phyloP scores from a whole-genome alignment of 2,797 vertebrate genomes.

The Sebastes matsubarae region DNA sequence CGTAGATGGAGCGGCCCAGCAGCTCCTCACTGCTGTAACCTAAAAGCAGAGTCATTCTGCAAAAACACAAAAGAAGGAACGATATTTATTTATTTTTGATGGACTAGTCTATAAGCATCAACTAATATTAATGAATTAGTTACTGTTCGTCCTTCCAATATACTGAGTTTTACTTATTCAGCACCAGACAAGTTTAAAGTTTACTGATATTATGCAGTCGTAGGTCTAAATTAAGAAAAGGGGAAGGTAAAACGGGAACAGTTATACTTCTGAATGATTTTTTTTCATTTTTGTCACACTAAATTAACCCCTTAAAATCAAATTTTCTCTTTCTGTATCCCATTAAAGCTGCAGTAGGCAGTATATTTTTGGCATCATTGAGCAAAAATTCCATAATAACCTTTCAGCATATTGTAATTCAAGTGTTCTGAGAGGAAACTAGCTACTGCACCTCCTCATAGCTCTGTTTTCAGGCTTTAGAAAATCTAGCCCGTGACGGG shows the following conservation, averaged over 20 bases:
- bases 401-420: no score
- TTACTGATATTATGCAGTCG: not conserved
- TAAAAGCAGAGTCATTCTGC: slow-evolving; percentile 79
- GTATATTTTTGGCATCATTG: no score
- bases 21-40: slow-evolving; percentile 92
- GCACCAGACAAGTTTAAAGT: not conserved
- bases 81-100: not conserved
- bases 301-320: not conserved
- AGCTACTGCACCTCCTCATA: no score
- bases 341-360: not conserved
- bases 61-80: not conserved
- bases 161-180: not conserved
- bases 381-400: no score
- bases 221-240: not conserved
- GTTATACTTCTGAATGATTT: not conserved
- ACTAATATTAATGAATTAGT: not conserved
- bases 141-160: not conserved
- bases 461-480: no score
- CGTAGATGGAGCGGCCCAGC: slow-evolving; percentile 91
- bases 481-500: no score
- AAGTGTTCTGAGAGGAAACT: no score
- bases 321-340: not conserved
- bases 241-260: not conserved
- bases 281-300: not conserved
- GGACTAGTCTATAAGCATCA: not conserved